Base-by-base conservation (phyloP, 2,888 invertebrate genomes). In the Tenthredo livida region DNA sequence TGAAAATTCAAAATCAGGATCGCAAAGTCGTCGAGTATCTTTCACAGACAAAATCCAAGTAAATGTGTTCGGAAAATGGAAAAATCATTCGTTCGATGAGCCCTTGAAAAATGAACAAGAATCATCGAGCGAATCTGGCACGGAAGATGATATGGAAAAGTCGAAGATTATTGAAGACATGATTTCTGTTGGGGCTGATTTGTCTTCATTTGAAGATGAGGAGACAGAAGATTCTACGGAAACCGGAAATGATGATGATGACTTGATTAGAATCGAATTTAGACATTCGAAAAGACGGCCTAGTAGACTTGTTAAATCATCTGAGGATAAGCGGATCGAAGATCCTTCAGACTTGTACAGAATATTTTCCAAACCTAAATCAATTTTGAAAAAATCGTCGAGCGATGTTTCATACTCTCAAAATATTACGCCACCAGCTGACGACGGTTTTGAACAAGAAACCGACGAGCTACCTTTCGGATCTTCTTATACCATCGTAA, bases 341-440 rank as follows among this genome's bases (percentile, higher is more conserved):
- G 90, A 89, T 25, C 93, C 93, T 10, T 80, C 85, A 65, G 92
- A 93, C 86, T 90, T 93, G 86, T 91, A 92, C 85, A 89, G 87
- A 84, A 85, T 89, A 54, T 89, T 90, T 77, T 87, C 86, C 0
- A 89, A 88, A 61, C 91, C 91, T 6, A 93, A 92, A 78, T 92
- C 93, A 17, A 93, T 93, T 83, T 88, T 93, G 17, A 93, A 93
- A 85, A 89, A 89, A 86, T 89, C 91, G 12, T 85, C 88, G 0
- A 89, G 90, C 72, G 88, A 90, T 84, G 72, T 87, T 58, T 37
- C 83, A 40, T 29, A 37, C 21, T 61, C 84, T 21, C 67, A 73
- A 1, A 84, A 61, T 61, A 75, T 85, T 58, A 7, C 67, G n/a
- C 37, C 86, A 21, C n/a, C 85, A 7, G 84, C 77, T 21, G 87